Conservation (phyloP, 1,140 invertebrate genomes). For the Leucophenga varia region DNA sequence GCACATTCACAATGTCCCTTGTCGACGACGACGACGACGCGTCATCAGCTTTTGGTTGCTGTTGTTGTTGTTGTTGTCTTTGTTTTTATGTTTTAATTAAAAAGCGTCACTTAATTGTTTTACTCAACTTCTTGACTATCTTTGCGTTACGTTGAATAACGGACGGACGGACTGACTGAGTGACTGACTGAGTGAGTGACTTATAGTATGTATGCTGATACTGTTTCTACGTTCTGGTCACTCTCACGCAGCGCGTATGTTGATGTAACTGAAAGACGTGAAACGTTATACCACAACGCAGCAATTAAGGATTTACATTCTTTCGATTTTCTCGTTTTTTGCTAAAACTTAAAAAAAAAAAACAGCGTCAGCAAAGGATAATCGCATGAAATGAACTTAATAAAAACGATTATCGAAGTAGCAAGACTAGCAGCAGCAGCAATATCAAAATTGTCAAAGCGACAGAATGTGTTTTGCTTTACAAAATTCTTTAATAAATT, state of each 20-base stretch:
- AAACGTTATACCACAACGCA: too few relatives aligned
- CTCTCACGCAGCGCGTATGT: too few relatives aligned
- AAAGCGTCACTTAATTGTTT: constrained; percentile 33
- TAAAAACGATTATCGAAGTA: constrained; percentile 45
- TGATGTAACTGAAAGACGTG: too few relatives aligned
- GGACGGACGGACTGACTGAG: constrained; percentile 44
- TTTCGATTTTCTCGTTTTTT: too few relatives aligned
- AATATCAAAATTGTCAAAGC: constrained; percentile 11
- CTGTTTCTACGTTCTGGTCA: too few relatives aligned
- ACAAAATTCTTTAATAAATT: constrained; percentile 53
- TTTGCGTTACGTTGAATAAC: too few relatives aligned
- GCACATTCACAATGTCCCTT: too few relatives aligned
- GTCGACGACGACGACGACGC: not conserved
- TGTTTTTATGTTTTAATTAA: constrained; percentile 46
- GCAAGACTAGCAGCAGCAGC: not conserved
- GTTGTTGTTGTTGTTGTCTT: constrained; percentile 11
- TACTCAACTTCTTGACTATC: constrained; percentile 4
- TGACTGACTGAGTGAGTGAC: constrained; percentile 29
- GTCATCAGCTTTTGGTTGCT: not conserved
- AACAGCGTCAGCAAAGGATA: too few relatives aligned
- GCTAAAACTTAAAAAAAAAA: too few relatives aligned
- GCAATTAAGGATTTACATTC: too few relatives aligned
- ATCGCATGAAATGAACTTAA: too few relatives aligned
- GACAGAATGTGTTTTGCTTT: constrained; percentile 46
- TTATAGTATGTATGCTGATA: not conserved